A percentile compares a stretch with the other conserved stretches of the same genome.
phyloP scores from a whole-genome alignment of 35 echinoderm and acorn worm genomes.

The Patiria miniata region DNA sequence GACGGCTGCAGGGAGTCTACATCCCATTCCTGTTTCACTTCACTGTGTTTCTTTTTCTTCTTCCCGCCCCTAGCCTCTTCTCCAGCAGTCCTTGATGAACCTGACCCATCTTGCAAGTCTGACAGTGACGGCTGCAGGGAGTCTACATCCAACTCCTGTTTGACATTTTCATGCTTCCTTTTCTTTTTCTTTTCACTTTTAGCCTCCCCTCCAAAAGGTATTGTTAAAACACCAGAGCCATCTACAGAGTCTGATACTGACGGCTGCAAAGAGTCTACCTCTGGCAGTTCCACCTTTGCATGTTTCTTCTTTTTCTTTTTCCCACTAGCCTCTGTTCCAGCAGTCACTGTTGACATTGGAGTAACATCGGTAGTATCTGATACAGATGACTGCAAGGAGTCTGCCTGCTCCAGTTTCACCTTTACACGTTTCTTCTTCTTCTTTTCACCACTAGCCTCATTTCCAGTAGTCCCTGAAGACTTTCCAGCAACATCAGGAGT shows the following conservation, averaged over 20 bases:
- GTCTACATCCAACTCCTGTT: not conserved
- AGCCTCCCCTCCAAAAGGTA: too few species aligned
- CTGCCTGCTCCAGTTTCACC: too few species aligned
- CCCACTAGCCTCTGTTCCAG: not conserved
- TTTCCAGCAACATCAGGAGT: too few species aligned
- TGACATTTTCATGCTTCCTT: not conserved
- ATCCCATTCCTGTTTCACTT: not conserved
- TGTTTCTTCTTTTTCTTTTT: conserved; percentile 2
- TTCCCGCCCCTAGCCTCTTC: not conserved
- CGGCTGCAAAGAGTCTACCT: not conserved
- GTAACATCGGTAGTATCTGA: too few species aligned
- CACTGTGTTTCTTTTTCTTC: not conserved
- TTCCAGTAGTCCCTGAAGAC: too few species aligned
- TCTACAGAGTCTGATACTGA: not conserved
- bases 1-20: not conserved
- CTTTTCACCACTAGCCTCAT: too few species aligned
- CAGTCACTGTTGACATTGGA: not conserved
- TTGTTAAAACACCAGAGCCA: too few species aligned
- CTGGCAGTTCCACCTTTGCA: not conserved
- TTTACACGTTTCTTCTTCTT: too few species aligned
- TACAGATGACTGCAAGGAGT: too few species aligned
- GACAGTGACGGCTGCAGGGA: not conserved
- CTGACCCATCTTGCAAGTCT: too few species aligned
- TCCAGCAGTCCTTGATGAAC: too few species aligned
- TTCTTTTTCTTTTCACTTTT: not conserved